Evolutionary conservation across 1,140 invertebrate genomes (phyloP), one percentile per base, ranked within the genome.

Genomic region (Cherax destructor): DNA sequence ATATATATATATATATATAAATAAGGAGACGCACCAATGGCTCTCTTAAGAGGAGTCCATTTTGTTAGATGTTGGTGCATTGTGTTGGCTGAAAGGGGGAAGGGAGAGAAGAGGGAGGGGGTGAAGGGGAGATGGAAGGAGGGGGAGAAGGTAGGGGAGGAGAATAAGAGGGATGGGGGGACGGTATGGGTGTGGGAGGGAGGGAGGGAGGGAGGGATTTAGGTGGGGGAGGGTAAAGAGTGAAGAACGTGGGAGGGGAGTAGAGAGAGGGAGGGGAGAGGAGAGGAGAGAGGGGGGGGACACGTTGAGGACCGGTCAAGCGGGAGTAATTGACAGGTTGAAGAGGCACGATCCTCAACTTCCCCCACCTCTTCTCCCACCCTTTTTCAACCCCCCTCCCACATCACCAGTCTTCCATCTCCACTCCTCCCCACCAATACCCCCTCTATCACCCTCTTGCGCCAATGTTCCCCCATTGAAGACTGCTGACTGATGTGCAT

Each of bases 351-450:
- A 41, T 41, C 30, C 30, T 41, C 30, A 41, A 41, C 41, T n/a
- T 77, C 84, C 49, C 30, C 50, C 47, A n/a, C 69, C 84, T 83
- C 56, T 52, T 47, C 80, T 21, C 16, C 80, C n/a, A 24, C 11
- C 56, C 61, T 13, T 41, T 61, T n/a, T 7, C 52, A 24, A 13
- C 72, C 52, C 49, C 69, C 41, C 49, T 50, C 30, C 30, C 30
- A 41, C 30, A 41, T 41, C 30, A 41, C 30, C 30, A 0, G 30
- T 41, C 30, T 41, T 41, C 30, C 30, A 41, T 41, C 30, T 0
- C 30, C 30, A 1, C 0, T 41, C 30, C 30, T 41, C 30, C 30
- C 30, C 30, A 41, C 30, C 30, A 41, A 41, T 41, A 41, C 30
- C 30, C 0, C 30, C 30, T 41, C 30, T 41, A 2, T 41, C 2